Conservation (phyloP, 2,888 invertebrate genomes). For the Carcina quercana region DNA sequence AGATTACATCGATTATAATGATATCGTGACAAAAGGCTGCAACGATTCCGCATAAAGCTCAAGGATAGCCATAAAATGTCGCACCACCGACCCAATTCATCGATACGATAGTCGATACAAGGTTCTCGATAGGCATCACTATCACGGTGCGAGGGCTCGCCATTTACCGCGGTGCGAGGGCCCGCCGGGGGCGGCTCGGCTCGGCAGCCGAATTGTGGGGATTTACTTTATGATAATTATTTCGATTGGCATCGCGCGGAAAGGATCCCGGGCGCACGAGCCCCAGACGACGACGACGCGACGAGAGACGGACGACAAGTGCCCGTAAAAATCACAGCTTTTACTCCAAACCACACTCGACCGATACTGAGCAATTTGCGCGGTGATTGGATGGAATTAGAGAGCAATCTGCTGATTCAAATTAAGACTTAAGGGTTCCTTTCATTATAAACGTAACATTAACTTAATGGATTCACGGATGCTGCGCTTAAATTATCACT, state of each 20-base stretch:
- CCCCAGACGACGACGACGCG: no score
- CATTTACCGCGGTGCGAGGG: conserved; percentile 38
- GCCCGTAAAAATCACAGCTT: conserved; percentile 53
- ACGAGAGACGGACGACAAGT: conserved; percentile 37
- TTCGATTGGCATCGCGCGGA: conserved; percentile 65
- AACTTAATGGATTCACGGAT: no score
- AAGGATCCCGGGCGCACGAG: conserved; percentile 48
- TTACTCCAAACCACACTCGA: conserved; percentile 40
- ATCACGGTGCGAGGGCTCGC: conserved; percentile 43
- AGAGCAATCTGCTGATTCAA: conserved; percentile 34
- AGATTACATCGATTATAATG: no score
- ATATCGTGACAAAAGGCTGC: no score
- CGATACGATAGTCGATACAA: conserved; percentile 32
- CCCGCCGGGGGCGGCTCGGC: conserved; percentile 38
- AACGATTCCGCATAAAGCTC: no score
- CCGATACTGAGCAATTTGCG: conserved; percentile 37
- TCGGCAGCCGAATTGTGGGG: conserved; percentile 63
- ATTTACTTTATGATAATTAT: conserved; percentile 72
- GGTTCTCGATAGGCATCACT: conserved; percentile 39
- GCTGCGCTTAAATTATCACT: no score
- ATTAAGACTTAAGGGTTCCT: conserved; percentile 31
- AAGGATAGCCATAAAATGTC: neutral
- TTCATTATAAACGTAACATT: conserved; percentile 25
- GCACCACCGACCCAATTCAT: conserved; percentile 15
- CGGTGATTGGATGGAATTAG: conserved; percentile 42